phyloP scores from a whole-genome alignment of 2,888 invertebrate genomes.

The Crocallis elinguaria region DNA sequence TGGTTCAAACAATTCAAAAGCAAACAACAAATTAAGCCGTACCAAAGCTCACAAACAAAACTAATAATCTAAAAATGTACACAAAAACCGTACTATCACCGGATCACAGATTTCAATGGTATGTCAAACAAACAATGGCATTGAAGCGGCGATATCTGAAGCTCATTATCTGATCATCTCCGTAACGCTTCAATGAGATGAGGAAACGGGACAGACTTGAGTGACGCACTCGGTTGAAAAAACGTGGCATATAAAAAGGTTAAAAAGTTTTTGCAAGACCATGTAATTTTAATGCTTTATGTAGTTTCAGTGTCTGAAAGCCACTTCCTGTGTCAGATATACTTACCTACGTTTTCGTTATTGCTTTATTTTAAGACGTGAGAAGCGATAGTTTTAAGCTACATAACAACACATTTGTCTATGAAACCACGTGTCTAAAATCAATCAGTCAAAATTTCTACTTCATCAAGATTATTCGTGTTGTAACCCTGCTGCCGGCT shows the following conservation, averaged over 20 bases:
- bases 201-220: conserved; percentile 11
- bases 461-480: too few relatives aligned
- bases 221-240: conserved; percentile 35
- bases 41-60: conserved; percentile 12
- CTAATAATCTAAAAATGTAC: conserved; percentile 21
- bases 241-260: conserved; percentile 24
- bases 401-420: too few relatives aligned
- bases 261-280: neutral
- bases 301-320: too few relatives aligned
- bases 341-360: too few relatives aligned
- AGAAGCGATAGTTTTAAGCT: too few relatives aligned
- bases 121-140: conserved; percentile 35
- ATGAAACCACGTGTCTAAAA: too few relatives aligned
- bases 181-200: conserved; percentile 28
- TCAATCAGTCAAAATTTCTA: too few relatives aligned
- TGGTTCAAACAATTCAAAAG: neutral
- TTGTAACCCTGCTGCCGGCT: too few relatives aligned
- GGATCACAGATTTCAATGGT: conserved; percentile 26
- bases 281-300: too few relatives aligned
- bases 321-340: too few relatives aligned
- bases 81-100: conserved; percentile 22
- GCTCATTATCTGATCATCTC: conserved; percentile 43
- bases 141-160: conserved; percentile 31
- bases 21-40: conserved; percentile 20
- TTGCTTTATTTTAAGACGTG: too few relatives aligned